Percentiles rank a stretch among this genome's conserved stretches.
phyloP scores from a whole-genome alignment of 2,113 vertebrate genomes.

The Cercocebus atys region DNA sequence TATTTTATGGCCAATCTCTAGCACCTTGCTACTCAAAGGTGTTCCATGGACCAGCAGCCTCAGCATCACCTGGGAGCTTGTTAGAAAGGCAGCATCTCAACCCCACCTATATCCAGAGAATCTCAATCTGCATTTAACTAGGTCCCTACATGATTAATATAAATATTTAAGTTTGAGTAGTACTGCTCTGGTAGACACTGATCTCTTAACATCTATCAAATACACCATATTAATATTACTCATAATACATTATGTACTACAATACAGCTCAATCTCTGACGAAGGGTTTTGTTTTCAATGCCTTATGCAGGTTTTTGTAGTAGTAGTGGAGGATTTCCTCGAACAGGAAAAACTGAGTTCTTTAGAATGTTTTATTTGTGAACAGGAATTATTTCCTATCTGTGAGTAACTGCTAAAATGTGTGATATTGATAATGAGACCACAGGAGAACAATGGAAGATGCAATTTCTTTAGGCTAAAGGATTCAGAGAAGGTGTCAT shows the following conservation, averaged over 20 bases:
- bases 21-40: background rate
- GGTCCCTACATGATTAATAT: background rate
- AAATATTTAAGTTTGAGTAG: background rate
- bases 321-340: constrained; percentile 34
- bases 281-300: background rate
- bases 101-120: background rate
- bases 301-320: background rate
- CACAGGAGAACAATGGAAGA: background rate
- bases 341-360: background rate
- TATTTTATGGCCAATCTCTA: background rate
- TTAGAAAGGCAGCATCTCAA: background rate
- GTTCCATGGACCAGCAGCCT: background rate
- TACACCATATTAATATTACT: background rate
- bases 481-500: background rate
- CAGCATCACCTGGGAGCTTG: background rate
- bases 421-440: background rate
- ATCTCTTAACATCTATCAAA: constrained; percentile 28
- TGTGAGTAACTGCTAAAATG: background rate
- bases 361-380: constrained; percentile 23
- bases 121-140: background rate
- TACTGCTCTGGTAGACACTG: background rate
- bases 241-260: background rate
- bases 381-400: background rate
- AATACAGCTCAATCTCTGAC: background rate
- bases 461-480: background rate